Percentiles rank a stretch among this genome's conserved stretches.
phyloP scores from a whole-genome alignment of 2,797 vertebrate genomes.

The Luscinia luscinia region DNA sequence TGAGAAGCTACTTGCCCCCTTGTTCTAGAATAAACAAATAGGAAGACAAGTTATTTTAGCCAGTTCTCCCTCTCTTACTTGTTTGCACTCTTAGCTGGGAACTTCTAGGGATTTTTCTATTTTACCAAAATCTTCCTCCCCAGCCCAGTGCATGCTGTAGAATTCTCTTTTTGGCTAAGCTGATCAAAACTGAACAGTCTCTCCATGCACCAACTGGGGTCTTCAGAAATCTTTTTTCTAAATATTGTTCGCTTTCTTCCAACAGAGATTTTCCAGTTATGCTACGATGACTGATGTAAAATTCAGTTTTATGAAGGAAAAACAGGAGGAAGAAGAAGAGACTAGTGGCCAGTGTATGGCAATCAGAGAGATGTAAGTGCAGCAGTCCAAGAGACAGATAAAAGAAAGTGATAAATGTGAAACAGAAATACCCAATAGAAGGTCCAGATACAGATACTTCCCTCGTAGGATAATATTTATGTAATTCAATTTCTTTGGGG shows the following conservation, averaged over 20 bases:
- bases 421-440: background rate
- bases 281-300: background rate
- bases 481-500: background rate
- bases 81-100: background rate
- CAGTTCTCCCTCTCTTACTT: background rate
- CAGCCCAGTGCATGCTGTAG: background rate
- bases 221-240: background rate
- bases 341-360: background rate
- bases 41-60: background rate
- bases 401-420: background rate
- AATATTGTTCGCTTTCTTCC: background rate
- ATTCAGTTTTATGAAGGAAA: background rate
- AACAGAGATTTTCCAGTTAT: background rate
- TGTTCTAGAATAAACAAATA: background rate
- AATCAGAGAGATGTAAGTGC: background rate
- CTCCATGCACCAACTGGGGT: background rate
- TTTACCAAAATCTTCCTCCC: background rate
- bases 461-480: background rate
- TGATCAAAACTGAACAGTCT: background rate
- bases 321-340: background rate
- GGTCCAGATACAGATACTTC: background rate
- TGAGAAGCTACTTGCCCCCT: background rate
- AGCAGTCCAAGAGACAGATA: background rate
- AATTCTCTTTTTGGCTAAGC: background rate
- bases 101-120: background rate